phyloP scores from a whole-genome alignment of 2,113 vertebrate species.

The Onychorhynchus coronatus region DNA sequence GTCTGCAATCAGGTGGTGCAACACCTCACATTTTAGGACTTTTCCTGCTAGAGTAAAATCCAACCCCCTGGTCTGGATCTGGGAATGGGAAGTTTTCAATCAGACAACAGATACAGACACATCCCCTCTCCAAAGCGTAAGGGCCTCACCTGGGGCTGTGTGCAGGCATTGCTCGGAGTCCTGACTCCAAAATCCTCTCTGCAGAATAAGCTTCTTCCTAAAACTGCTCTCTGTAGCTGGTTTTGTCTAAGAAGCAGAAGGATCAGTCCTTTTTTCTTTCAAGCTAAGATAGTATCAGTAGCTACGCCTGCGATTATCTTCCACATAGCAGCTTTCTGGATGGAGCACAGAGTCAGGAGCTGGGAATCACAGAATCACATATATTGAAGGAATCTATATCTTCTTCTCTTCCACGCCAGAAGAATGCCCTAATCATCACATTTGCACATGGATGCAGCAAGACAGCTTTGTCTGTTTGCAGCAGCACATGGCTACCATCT shows the following conservation, averaged over 20 bases:
- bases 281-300: background rate
- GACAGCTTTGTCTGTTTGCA: background rate
- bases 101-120: accelerated
- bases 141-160: background rate
- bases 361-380: background rate
- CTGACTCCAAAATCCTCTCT: background rate
- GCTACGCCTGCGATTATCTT: background rate
- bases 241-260: background rate
- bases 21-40: background rate
- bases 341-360: background rate
- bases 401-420: background rate
- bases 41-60: background rate
- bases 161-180: background rate
- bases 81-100: background rate
- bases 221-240: background rate
- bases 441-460: background rate
- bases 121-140: background rate
- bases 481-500: background rate
- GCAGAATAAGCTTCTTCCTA: background rate
- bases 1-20: background rate
- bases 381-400: background rate
- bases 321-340: background rate
- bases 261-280: background rate
- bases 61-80: background rate
- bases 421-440: background rate